Percentiles rank a stretch among this genome's conserved stretches.
These are phyloP conservation scores for Ptychadena robeensis DNA, from an alignment of 2,797 vertebrate genomes.

Conservation along the genomic window DNA sequence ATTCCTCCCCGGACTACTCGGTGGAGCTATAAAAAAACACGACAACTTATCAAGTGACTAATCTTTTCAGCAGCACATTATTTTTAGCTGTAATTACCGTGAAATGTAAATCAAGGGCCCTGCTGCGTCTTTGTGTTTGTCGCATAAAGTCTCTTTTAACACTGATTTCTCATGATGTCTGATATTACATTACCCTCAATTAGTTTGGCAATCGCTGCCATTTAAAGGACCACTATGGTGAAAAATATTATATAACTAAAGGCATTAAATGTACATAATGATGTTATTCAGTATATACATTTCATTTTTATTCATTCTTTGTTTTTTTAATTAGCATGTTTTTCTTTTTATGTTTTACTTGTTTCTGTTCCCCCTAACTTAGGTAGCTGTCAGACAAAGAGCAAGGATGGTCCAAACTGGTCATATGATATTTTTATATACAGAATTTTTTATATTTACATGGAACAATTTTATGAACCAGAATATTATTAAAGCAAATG, in stretches of 20 bases:
- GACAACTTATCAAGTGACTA: constrained; percentile 21
- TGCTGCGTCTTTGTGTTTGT: constrained; percentile 5
- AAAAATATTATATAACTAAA: neutral
- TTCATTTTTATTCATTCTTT: no score
- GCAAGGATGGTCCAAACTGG: no score
- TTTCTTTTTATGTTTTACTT: no score
- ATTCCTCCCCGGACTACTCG: neutral
- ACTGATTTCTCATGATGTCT: neutral
- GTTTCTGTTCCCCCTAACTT: no score
- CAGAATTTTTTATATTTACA: no score
- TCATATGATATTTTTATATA: no score
- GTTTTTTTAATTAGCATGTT: no score
- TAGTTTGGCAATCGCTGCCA: neutral
- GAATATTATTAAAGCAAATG: no score
- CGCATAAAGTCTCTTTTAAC: neutral
- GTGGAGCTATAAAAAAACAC: constrained; percentile 5
- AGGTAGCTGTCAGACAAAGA: no score
- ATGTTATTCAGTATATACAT: no score
- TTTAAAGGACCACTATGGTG: neutral
- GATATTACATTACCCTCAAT: neutral
- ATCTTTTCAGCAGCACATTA: constrained; percentile 7
- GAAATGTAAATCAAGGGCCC: constrained; percentile 9
- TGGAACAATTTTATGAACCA: no score
- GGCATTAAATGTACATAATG: neutral
- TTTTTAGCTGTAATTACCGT: constrained; percentile 33